Conservation (phyloP, 2,888 invertebrate genomes). For the Pegoplata infirma region DNA sequence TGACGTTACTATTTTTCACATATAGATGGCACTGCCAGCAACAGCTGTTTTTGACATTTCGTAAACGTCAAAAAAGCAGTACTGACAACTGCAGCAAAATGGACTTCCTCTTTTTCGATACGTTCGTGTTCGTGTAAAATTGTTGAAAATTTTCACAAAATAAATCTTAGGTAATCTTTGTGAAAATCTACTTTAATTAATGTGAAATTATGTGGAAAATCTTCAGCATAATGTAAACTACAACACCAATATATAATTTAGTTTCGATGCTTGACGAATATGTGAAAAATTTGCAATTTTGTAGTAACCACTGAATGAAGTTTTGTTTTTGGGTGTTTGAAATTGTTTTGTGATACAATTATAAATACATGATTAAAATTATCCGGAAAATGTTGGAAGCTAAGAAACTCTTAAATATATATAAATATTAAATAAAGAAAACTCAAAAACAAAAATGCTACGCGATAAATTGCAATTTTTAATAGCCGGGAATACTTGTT, state of each 20-base stretch:
- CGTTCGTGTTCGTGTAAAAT: conserved; percentile 78
- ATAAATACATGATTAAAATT: too few species aligned
- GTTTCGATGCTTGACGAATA: conserved; percentile 11
- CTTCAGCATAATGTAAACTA: conserved; percentile 32
- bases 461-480: too few species aligned
- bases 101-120: conserved; percentile 78
- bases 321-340: background rate
- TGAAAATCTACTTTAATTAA: conserved; percentile 64
- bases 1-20: too few species aligned
- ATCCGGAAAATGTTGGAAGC: too few species aligned
- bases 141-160: conserved; percentile 76
- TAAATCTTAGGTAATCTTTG: conserved; percentile 78
- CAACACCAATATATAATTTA: conserved; percentile 9
- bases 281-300: conserved; percentile 62
- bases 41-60: conserved; percentile 62
- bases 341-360: too few species aligned
- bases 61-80: conserved; percentile 56
- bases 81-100: conserved; percentile 71
- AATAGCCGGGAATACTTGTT: background rate
- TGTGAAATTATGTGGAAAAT: conserved; percentile 60
- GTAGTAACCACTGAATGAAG: background rate
- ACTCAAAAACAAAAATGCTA: too few species aligned
- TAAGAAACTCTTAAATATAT: too few species aligned
- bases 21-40: conserved; percentile 34
- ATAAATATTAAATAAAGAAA: too few species aligned